Conservation (phyloP, 2,797 vertebrate species). For the Neosilurus mollespiculum region DNA sequence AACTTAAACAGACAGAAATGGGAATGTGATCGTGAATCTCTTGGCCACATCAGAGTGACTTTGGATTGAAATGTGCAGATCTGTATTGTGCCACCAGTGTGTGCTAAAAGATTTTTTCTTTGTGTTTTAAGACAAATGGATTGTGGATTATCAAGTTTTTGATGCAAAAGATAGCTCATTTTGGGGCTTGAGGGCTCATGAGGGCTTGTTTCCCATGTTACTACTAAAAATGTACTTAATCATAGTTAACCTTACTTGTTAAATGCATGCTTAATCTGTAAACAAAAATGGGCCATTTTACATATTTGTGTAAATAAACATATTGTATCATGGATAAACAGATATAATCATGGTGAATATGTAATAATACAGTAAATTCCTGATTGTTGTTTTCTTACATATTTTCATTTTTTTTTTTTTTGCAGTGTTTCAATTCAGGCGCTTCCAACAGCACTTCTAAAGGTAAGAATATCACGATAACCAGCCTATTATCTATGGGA, state of each 20-base stretch:
- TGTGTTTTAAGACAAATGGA: neutral
- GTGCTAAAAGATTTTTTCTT: neutral
- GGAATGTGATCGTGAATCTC: slow-evolving; percentile 50
- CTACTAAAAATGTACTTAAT: neutral
- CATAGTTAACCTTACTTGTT: too few relatives aligned
- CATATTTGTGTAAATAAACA: too few relatives aligned
- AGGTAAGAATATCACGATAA: slow-evolving; percentile 65
- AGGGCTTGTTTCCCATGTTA: slow-evolving; percentile 1
- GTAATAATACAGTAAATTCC: neutral
- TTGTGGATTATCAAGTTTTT: neutral
- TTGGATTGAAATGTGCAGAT: slow-evolving; percentile 10
- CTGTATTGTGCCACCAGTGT: neutral
- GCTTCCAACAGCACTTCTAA: slow-evolving; percentile 65
- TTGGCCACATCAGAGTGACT: slow-evolving; percentile 53
- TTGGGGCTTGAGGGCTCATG: too few relatives aligned
- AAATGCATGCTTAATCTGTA: neutral
- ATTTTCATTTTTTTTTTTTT: slow-evolving; percentile 46
- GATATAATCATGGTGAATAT: neutral
- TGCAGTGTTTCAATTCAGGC: slow-evolving; percentile 68
- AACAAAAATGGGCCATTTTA: neutral
- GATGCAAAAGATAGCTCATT: too few relatives aligned
- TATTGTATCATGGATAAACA: neutral
- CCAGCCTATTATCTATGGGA: neutral
- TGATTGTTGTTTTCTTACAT: slow-evolving; percentile 11
- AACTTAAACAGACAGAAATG: slow-evolving; percentile 25